Evolutionary conservation across 2,113 vertebrate species (phyloP).

Genomic region (Prunella himalayana): DNA sequence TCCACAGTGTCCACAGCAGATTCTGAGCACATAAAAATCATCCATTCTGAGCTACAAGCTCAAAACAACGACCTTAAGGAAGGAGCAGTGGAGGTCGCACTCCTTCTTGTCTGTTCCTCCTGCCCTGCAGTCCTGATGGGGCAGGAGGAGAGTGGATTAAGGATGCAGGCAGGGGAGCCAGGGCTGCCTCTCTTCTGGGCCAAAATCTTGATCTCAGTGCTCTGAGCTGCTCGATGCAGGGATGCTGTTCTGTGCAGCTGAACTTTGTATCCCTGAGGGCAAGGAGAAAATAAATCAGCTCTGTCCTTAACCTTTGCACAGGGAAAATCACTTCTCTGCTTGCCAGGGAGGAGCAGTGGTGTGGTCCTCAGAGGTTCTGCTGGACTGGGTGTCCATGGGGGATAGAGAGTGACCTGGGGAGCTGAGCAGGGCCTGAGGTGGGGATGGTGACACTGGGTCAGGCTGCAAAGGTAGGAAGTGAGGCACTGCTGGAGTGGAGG

Average conservation of each 20-base stretch:
- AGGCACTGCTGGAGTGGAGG: not conserved
- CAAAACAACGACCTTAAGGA: not conserved
- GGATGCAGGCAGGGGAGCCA: not conserved
- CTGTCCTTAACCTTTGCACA: not conserved
- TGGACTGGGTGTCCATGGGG: not conserved
- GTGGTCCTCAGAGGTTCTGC: not conserved
- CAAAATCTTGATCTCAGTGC: not conserved
- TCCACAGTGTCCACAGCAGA: not conserved
- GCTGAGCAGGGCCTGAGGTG: accelerated
- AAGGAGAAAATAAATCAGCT: not conserved
- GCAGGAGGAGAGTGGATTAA: not conserved
- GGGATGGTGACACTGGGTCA: not conserved
- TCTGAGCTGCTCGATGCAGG: accelerated
- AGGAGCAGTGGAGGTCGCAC: accelerated
- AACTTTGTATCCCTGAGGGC: not conserved
- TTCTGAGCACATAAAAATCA: not conserved
- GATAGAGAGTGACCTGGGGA: not conserved
- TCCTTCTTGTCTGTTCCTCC: not conserved
- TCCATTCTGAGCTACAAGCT: not conserved
- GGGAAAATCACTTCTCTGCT: not conserved
- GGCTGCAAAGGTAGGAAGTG: not conserved
- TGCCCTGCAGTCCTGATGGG: not conserved
- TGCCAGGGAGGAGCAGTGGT: not conserved
- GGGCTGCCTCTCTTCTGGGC: not conserved
- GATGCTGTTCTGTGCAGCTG: not conserved